A percentile compares a stretch with the other conserved stretches of the same genome.
phyloP scores from a whole-genome alignment of 2,888 invertebrate species.

The Cheilosia scutellata region DNA sequence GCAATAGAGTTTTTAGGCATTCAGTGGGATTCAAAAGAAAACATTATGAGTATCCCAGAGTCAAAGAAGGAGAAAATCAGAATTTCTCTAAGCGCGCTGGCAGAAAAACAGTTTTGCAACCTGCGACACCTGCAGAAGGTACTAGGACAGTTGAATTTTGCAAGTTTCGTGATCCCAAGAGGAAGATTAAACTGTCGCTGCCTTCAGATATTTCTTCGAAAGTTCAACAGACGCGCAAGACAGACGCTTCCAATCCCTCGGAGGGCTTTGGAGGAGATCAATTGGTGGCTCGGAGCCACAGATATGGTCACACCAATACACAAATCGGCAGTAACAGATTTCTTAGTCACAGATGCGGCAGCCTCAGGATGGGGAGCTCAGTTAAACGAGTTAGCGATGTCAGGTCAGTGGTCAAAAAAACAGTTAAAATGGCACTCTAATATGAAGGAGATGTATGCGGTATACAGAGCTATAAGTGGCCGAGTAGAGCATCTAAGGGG shows the following conservation, averaged over 20 bases:
- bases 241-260: conserved; percentile 7
- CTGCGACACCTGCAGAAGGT: neutral
- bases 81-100: neutral
- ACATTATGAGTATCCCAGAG: neutral
- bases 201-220: conserved; percentile 21
- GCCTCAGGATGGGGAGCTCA: conserved; percentile 35
- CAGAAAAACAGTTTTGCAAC: neutral
- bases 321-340: conserved; percentile 9
- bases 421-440: conserved; percentile 26
- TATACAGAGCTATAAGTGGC: conserved; percentile 2
- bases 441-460: conserved; percentile 32
- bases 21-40: neutral
- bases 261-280: conserved; percentile 16
- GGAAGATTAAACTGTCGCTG: conserved; percentile 9
- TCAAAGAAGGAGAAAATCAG: neutral
- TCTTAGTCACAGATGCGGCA: conserved; percentile 17
- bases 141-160: conserved; percentile 7
- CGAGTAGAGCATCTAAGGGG: conserved; percentile 5
- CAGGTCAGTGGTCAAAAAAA: conserved; percentile 9
- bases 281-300: conserved; percentile 9
- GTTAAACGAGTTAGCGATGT: conserved; percentile 18
- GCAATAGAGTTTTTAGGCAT: neutral
- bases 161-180: conserved; percentile 18
- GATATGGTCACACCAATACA: neutral
- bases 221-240: neutral